These are phyloP conservation scores for Melanotaenia trifasciata DNA, from an alignment of 2,797 vertebrate species.

Conservation along the genomic window DNA sequence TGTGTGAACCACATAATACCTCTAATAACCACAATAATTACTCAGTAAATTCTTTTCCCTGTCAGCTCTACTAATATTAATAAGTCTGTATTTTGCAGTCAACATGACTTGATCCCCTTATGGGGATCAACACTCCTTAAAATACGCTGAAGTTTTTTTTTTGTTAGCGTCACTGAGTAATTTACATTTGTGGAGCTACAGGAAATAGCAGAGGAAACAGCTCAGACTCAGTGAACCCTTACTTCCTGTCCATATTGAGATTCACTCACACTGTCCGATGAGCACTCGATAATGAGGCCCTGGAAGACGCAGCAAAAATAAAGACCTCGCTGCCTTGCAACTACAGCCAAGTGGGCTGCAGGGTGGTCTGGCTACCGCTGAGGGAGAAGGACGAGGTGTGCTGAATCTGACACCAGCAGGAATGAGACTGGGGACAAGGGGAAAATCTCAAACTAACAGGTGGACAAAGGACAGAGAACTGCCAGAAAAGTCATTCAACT, in stretches of 20 bases:
- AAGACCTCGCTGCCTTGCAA: conserved; percentile 4
- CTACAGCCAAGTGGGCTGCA: conserved; percentile 26
- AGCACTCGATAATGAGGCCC: conserved; percentile 30
- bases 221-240: conserved; percentile 16
- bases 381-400: conserved; percentile 10
- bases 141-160: conserved; percentile 4
- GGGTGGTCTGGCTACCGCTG: conserved; percentile 26
- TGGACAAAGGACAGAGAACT: conserved; percentile 34
- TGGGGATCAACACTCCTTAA: not conserved
- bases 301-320: conserved; percentile 29
- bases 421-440: not conserved
- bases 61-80: conserved; percentile 8
- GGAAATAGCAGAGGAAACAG: conserved; percentile 21
- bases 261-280: conserved; percentile 27
- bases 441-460: conserved; percentile 43
- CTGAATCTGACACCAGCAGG: conserved; percentile 4
- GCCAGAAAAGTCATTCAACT: conserved; percentile 11
- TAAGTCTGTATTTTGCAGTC: not conserved
- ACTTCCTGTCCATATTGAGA: conserved; percentile 45
- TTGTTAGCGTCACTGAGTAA: conserved; percentile 16
- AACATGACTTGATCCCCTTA: not conserved
- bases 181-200: conserved; percentile 13
- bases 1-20: conserved; percentile 29
- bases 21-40: conserved; percentile 31
- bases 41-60: conserved; percentile 17